Percentiles rank a stretch among this genome's conserved stretches.
Evolutionary conservation across 2,797 vertebrate genomes (phyloP).

Genomic region (Myotis pilosus): DNA sequence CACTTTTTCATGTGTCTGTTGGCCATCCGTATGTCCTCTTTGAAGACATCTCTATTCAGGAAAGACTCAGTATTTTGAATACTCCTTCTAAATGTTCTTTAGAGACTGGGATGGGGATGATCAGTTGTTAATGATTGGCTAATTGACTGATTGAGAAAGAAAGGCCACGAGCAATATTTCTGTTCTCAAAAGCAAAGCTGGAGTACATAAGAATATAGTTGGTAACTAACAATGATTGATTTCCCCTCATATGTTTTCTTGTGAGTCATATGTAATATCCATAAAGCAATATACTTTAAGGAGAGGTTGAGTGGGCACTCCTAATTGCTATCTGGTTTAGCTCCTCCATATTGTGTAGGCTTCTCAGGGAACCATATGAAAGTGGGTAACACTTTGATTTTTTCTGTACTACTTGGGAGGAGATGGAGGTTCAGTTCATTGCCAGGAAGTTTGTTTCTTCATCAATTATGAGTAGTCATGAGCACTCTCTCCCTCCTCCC

Average conservation of each 20-base stretch:
- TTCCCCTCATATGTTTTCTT: neutral
- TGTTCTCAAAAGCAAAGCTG: neutral
- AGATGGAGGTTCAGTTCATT: neutral
- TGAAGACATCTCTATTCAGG: neutral
- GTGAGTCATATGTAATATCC: neutral
- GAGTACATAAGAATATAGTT: neutral
- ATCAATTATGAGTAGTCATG: neutral
- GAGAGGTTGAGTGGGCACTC: neutral
- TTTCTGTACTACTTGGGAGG: neutral
- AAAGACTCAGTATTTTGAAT: neutral
- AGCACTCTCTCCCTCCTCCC: neutral
- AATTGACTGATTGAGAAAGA: neutral
- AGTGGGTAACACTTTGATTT: neutral
- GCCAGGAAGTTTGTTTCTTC: neutral
- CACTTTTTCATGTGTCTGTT: neutral
- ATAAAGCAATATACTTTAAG: neutral
- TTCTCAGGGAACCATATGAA: neutral
- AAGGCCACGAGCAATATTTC: neutral
- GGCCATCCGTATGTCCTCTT: neutral
- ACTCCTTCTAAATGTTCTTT: neutral
- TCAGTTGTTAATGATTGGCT: neutral
- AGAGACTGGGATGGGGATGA: neutral
- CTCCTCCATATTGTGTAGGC: neutral
- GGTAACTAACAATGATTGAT: neutral
- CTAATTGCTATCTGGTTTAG: neutral